Percentiles rank a stretch among this genome's conserved stretches.
Evolutionary conservation across 2,113 vertebrate species (phyloP).

Genomic region (Glareola pratincola): DNA sequence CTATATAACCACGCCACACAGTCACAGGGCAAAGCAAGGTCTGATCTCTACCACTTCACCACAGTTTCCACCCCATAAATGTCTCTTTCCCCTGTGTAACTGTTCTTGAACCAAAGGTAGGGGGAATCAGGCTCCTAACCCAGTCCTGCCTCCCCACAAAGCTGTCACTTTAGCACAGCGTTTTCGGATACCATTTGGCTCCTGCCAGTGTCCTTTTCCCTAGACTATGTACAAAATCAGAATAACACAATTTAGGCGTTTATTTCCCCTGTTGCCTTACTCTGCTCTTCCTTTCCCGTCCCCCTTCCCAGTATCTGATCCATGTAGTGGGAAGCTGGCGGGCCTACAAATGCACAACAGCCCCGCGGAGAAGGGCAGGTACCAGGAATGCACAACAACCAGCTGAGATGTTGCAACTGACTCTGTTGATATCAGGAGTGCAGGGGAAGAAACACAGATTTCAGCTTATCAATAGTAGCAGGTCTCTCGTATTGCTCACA

Average conservation of each 20-base stretch:
- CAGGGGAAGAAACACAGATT: slow-evolving; percentile 8
- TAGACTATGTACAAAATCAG: neutral
- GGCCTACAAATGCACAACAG: neutral
- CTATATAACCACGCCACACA: neutral
- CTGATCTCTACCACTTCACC: neutral
- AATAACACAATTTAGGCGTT: neutral
- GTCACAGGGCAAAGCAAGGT: neutral
- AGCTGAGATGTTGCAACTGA: neutral
- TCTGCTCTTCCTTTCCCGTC: neutral
- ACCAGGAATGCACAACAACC: neutral
- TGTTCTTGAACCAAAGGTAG: neutral
- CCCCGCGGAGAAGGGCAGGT: neutral
- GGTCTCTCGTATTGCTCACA: neutral
- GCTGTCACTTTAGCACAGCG: neutral
- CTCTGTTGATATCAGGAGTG: neutral
- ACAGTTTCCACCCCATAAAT: neutral
- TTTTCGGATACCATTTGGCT: neutral
- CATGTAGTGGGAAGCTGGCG: neutral
- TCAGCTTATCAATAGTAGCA: neutral
- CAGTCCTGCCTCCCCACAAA: neutral
- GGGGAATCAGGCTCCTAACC: neutral
- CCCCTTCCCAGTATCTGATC: neutral
- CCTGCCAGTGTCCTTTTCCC: neutral
- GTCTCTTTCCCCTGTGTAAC: neutral
- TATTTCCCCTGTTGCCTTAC: neutral